These are phyloP conservation scores for Stylophora pistillata DNA, from an alignment of 64 coral and sea anemone genomes.

Conservation along the genomic window DNA sequence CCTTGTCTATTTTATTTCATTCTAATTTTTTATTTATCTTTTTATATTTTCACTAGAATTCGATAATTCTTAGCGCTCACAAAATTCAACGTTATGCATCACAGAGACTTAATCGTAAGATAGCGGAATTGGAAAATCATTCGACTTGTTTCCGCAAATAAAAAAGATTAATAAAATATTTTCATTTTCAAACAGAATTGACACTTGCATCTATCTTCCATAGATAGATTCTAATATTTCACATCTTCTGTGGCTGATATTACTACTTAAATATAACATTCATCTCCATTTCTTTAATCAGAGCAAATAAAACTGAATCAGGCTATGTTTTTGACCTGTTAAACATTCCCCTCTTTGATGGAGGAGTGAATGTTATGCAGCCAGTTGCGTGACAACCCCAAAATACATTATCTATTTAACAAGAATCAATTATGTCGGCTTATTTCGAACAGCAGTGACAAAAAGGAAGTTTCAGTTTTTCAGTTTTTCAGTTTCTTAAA, in stretches of 20 bases:
- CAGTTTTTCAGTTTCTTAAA: background rate
- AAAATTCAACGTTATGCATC: no score
- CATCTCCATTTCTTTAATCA: no score
- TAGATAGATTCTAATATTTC: background rate
- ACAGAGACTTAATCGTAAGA: no score
- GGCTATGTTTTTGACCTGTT: background rate
- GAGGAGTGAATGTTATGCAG: background rate
- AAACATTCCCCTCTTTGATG: background rate
- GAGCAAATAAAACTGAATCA: background rate
- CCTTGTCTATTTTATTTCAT: no score
- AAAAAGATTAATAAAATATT: background rate
- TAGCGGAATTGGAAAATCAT: no score
- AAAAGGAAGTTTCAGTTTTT: background rate
- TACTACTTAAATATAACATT: background rate
- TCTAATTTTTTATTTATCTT: no score
- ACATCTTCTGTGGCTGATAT: no score
- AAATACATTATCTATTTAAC: no score
- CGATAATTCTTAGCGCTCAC: no score
- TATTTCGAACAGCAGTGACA: background rate
- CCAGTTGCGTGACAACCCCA: background rate
- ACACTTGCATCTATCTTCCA: background rate
- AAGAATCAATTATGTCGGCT: background rate
- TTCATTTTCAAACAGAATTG: no score
- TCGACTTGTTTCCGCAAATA: no score
- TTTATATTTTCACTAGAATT: no score